Evolutionary conservation across 2,113 vertebrate genomes (phyloP).

Genomic region (Cathartes aura): DNA sequence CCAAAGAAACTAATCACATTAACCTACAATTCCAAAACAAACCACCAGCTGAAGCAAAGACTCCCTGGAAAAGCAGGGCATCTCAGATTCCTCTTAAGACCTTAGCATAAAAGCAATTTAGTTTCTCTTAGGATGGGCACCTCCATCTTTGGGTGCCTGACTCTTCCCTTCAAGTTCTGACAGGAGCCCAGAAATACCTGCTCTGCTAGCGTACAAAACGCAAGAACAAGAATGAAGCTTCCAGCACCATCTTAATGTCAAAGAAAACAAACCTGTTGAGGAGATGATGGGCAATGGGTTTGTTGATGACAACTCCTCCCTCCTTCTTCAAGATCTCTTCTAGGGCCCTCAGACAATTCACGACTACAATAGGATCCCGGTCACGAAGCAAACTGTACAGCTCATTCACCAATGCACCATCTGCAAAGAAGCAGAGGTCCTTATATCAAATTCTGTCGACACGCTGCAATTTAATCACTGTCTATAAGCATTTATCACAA

Average conservation of each 20-base stretch:
- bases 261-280: conserved; percentile 87
- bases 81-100: neutral
- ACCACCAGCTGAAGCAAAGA: neutral
- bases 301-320: conserved; percentile 96
- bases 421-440: conserved; percentile 61
- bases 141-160: neutral
- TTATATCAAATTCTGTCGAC: neutral
- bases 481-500: fast-evolving
- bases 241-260: neutral
- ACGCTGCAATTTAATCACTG: neutral
- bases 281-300: conserved; percentile 95
- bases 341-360: conserved; percentile 93
- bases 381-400: conserved; percentile 95
- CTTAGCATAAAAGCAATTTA: neutral
- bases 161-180: neutral
- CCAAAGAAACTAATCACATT: too few relatives aligned
- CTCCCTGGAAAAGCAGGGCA: neutral
- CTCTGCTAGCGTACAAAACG: neutral
- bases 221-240: neutral
- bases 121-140: neutral
- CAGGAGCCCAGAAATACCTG: neutral
- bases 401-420: conserved; percentile 90
- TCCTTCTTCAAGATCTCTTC: conserved; percentile 94
- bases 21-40: neutral
- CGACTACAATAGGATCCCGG: conserved; percentile 93